Evolutionary conservation across 2,888 invertebrate species (phyloP), one percentile per base, ranked within the genome.

Genomic region (Nysson spinosus): DNA sequence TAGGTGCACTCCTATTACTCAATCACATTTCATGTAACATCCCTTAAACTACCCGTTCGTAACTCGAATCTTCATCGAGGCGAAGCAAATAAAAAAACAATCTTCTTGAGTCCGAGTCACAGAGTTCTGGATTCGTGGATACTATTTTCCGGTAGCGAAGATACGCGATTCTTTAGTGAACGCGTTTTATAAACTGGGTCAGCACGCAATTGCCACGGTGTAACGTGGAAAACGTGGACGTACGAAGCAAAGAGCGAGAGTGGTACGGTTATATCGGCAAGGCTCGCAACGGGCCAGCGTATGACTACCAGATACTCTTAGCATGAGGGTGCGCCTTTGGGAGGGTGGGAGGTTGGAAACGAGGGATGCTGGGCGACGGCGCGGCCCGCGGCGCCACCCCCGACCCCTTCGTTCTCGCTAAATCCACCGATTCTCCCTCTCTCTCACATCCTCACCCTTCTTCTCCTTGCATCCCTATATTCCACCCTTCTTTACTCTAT

Each of bases 281-380:
- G 56, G 61, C 78, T 84, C 84, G 81, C 80, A 80, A 82, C 82
- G 85, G 80, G 81, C 83, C 81, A 83, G 80, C 84, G 85, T 86
- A 86, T 84, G 87, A 86, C 83, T 85, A 85, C 76, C 81, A 79
- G 80, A 82, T 83, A 81, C 81, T 79, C 76, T 77, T 77, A 78
- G 81, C 79, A 80, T 77, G 83, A 84, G 85, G 87, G 85, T 85
- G 83, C 85, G 85, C 86, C 85, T 82, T 81, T 69, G 69, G 80
- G 65, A 79, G 84, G 78, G 81, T 78, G 73, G 82, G 78, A 75
- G 82, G 80, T 76, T 78, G 78, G 75, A 76, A 67, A 60, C 72
- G 73, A 75, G 81, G 85, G 84, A 85, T 85, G 86, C 85, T 86
- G 86, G 81, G 86, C 86, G 84, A 85, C 87, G 84, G 87, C 85